Base-by-base conservation (phyloP, 2,797 vertebrate species). In the Malacoctenus gilli region DNA sequence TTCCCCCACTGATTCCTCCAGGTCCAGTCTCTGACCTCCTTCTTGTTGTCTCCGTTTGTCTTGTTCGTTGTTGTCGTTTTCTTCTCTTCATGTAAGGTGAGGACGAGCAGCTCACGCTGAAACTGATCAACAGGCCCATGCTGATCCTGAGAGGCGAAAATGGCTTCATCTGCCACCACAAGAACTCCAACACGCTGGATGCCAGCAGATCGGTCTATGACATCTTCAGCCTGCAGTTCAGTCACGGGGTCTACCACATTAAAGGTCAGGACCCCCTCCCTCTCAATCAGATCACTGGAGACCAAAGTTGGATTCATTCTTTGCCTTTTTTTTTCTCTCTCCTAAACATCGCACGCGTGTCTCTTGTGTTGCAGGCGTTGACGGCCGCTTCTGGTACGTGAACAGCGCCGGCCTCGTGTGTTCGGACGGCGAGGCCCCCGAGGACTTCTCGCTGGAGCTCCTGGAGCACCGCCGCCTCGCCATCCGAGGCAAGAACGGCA, bases 111-210 rank as follows among this genome's bases (percentile, higher is more conserved):
- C 93, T 99, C 64, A 83, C 87, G 25, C 83, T 98, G 68, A 98
- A 97, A 82, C 90, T 98, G 40, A 96, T 97, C 80, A 99, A 99
- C 83, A 89, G 97, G 31, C 97, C 96, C 14, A 93, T 97, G 79
- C 78, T 98, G 85, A 96, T 98, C 83, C 92, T 99, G 54, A 91
- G 95, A 2, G 95, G 97, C 1, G 90, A 92, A 61, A 94, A 96
- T 1, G 97, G 97, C 37, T 99, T 96, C n/a, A 93, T 99, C 71
- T 95, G 96, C 79, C 93, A 93, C 84, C 96, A 95, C 76, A 95
- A 91, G 6, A 94, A 91, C 86, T 97, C 96, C 65, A 96, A 94
- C 83, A 93, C 93, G 5, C 89, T 99, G 72, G 95, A 99, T 10
- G 94, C 94, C 85, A 95, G 95, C 85, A 94, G 97, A 73, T 98